phyloP scores from a whole-genome alignment of 2,888 invertebrate genomes.

The Crepidodera aurea region DNA sequence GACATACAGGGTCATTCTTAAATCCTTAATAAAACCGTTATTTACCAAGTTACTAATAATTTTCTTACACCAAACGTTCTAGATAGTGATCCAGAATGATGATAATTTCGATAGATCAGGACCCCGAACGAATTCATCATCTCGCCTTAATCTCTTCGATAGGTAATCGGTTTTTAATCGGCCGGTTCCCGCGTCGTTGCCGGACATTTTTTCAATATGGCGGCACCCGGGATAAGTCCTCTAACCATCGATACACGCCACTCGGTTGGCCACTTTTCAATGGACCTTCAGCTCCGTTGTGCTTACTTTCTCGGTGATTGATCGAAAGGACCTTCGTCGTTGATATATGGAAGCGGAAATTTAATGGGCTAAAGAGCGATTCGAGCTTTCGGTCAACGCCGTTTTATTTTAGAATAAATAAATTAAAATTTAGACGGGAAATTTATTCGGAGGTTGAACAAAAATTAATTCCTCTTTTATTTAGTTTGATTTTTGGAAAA shows the following conservation, averaged over 20 bases:
- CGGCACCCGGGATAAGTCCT: constrained; percentile 13
- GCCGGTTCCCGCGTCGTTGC: constrained; percentile 1
- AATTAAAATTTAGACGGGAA: too few relatives aligned
- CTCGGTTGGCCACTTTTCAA: constrained; percentile 57
- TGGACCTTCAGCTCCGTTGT: constrained; percentile 44
- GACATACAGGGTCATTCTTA: neutral
- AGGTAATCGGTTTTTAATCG: constrained; percentile 37
- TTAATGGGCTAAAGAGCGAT: neutral
- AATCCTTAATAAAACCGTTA: neutral
- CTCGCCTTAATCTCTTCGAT: neutral
- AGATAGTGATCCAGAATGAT: neutral
- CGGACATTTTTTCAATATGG: constrained; percentile 23
- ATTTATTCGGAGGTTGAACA: too few relatives aligned
- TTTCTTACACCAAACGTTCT: neutral
- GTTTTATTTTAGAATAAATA: too few relatives aligned
- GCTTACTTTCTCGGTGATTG: constrained; percentile 49
- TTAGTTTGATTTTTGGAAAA: too few relatives aligned
- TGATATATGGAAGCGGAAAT: constrained; percentile 46
- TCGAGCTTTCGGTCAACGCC: too few relatives aligned
- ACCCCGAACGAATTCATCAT: constrained; percentile 1
- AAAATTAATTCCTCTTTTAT: too few relatives aligned
- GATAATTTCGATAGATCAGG: neutral
- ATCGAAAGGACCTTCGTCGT: constrained; percentile 44
- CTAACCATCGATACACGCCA: constrained; percentile 48
- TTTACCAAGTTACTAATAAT: neutral